A percentile compares a stretch with the other conserved stretches of the same genome.
These are phyloP conservation scores for Dexiosoma caninum DNA, from an alignment of 2,888 invertebrate species.

Conservation along the genomic window DNA sequence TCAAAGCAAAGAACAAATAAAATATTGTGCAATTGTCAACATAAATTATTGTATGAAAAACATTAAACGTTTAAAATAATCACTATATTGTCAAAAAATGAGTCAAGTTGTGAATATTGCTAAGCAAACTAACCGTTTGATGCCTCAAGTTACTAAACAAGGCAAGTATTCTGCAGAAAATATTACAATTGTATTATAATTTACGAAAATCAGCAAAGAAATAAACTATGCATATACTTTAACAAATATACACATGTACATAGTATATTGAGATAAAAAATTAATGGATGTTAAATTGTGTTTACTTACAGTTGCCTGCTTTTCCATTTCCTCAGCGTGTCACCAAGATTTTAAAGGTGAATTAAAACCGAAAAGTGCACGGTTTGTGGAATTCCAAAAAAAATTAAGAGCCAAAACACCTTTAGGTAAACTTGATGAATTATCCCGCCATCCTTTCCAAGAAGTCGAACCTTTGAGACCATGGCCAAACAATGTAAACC, in stretches of 20 bases:
- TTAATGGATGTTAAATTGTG: neutral
- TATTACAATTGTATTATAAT: neutral
- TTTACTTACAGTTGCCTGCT: constrained; percentile 66
- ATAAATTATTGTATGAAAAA: neutral
- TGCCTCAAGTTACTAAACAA: constrained; percentile 71
- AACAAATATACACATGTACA: neutral
- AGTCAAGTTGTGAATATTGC: constrained; percentile 68
- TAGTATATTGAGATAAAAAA: neutral
- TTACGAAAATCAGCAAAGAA: neutral
- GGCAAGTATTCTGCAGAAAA: constrained; percentile 64
- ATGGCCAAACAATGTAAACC: constrained; percentile 93
- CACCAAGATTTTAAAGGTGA: constrained; percentile 66
- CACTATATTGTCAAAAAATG: constrained; percentile 43
- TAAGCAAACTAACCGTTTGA: constrained; percentile 67
- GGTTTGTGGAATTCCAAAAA: constrained; percentile 85
- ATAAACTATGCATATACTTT: neutral
- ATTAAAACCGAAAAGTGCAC: constrained; percentile 77
- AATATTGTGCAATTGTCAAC: constrained; percentile 57
- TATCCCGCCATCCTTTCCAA: constrained; percentile 84
- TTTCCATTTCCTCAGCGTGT: constrained; percentile 66
- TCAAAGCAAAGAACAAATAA: constrained; percentile 53
- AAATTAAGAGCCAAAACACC: constrained; percentile 85
- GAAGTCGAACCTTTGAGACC: constrained; percentile 90
- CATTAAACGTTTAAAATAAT: no score
- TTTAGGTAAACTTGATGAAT: constrained; percentile 87